Evolutionary conservation across 2,113 vertebrate genomes (phyloP).

Genomic region (Urocitellus parryii): DNA sequence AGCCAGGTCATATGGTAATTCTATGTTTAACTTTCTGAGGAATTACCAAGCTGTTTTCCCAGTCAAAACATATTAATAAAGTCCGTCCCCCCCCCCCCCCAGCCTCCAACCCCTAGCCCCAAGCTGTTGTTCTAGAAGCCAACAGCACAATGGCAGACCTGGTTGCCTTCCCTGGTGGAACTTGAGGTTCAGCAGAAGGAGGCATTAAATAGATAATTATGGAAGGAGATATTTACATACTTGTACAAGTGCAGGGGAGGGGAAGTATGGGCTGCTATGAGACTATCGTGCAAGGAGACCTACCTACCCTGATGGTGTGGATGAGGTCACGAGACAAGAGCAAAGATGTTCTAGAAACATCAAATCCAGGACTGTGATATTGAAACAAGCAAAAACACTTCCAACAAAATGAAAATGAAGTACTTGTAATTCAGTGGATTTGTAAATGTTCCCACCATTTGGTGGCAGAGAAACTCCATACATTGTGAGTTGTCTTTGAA

Average conservation of each 20-base stretch:
- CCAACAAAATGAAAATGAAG: not conserved
- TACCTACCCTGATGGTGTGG: not conserved
- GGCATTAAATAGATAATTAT: not conserved
- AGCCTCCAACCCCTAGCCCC: too few relatives aligned
- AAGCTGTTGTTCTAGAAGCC: not conserved
- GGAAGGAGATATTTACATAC: not conserved
- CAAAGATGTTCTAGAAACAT: not conserved
- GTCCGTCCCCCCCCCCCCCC: too few relatives aligned
- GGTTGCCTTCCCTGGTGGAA: too few relatives aligned
- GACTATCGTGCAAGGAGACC: not conserved
- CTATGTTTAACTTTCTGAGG: not conserved
- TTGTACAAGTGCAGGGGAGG: not conserved
- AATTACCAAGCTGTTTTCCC: not conserved
- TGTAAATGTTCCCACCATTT: not conserved
- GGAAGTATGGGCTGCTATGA: not conserved
- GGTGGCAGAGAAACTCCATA: not conserved
- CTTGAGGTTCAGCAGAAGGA: not conserved
- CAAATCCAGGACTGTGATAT: not conserved
- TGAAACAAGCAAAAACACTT: not conserved
- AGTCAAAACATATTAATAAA: not conserved
- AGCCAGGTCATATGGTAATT: not conserved
- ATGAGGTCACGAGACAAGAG: not conserved
- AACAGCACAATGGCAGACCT: not conserved
- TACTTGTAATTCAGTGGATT: not conserved
- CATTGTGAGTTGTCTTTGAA: not conserved